Evolutionary conservation across 2,113 vertebrate genomes (phyloP).

Genomic region (Natator depressus): DNA sequence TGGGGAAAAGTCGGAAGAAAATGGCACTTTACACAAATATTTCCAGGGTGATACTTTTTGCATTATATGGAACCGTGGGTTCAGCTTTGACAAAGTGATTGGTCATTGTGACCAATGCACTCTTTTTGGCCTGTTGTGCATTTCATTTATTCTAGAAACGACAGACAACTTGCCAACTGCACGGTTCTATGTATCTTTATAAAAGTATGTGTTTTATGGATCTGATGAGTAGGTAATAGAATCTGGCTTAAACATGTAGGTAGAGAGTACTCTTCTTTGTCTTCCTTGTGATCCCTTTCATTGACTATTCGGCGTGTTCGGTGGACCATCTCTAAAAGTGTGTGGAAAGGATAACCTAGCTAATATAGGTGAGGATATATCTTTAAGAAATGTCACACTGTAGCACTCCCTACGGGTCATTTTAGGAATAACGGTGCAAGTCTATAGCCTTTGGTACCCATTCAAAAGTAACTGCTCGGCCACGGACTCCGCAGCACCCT

Average conservation of each 20-base stretch:
- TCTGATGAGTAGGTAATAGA: not conserved
- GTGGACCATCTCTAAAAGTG: not conserved
- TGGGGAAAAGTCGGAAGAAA: not conserved
- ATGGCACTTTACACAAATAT: not conserved
- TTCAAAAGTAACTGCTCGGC: not conserved
- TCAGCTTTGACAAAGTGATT: constrained; percentile 7
- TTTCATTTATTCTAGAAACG: not conserved
- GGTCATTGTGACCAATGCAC: not conserved
- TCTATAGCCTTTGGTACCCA: not conserved
- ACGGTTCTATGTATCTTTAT: not conserved
- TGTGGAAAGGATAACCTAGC: not conserved
- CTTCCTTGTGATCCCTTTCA: not conserved
- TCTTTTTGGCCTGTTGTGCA: not conserved
- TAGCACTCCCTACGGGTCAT: not conserved
- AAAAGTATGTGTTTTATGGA: not conserved
- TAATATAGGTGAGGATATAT: not conserved
- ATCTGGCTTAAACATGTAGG: not conserved
- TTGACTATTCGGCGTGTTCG: not conserved
- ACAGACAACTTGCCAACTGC: not conserved
- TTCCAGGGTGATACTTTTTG: not conserved
- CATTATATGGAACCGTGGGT: not conserved
- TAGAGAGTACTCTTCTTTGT: not conserved
- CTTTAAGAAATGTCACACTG: not conserved
- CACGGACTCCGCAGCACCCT: not conserved
- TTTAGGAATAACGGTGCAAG: not conserved